These are phyloP conservation scores for Sebastes minor DNA, from an alignment of 2,797 vertebrate species.

Conservation along the genomic window DNA sequence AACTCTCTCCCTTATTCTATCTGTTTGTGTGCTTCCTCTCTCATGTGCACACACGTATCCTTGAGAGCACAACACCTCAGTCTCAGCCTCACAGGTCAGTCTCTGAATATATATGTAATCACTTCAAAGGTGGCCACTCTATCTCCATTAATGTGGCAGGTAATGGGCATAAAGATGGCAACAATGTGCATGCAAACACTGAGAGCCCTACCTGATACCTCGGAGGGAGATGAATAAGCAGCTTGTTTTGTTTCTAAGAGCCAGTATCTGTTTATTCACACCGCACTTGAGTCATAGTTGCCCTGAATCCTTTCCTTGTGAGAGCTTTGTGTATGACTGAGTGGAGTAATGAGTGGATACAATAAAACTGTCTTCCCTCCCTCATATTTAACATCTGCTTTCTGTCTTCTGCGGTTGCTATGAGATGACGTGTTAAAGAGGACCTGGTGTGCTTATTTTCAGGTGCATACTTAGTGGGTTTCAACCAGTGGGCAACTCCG, in stretches of 20 bases:
- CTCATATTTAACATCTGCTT: slow-evolving; percentile 5
- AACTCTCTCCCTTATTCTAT: background rate
- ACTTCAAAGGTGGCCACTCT: slow-evolving; percentile 7
- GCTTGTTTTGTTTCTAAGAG: slow-evolving; percentile 21
- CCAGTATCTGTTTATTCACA: slow-evolving; percentile 33
- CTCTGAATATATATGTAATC: slow-evolving; percentile 37
- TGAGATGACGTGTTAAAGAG: background rate
- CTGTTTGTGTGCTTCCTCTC: background rate
- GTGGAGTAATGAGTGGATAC: slow-evolving; percentile 16
- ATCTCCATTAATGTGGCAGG: slow-evolving; percentile 7
- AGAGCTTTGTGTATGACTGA: slow-evolving; percentile 23
- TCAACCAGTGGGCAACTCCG: no score
- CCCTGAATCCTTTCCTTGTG: slow-evolving; percentile 1
- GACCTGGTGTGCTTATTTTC: no score
- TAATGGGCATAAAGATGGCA: slow-evolving; percentile 45
- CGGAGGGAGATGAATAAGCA: background rate
- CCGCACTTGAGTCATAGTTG: slow-evolving; percentile 26
- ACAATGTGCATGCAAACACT: slow-evolving; percentile 11
- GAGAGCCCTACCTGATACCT: slow-evolving; percentile 10
- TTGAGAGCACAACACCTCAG: background rate
- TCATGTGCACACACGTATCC: background rate
- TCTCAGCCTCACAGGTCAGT: background rate
- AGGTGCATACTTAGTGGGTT: no score
- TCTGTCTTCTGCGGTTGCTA: background rate
- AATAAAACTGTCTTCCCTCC: background rate